Evolutionary conservation across 2,888 invertebrate species (phyloP).

Genomic region (Rhagophthalmus giganteus): DNA sequence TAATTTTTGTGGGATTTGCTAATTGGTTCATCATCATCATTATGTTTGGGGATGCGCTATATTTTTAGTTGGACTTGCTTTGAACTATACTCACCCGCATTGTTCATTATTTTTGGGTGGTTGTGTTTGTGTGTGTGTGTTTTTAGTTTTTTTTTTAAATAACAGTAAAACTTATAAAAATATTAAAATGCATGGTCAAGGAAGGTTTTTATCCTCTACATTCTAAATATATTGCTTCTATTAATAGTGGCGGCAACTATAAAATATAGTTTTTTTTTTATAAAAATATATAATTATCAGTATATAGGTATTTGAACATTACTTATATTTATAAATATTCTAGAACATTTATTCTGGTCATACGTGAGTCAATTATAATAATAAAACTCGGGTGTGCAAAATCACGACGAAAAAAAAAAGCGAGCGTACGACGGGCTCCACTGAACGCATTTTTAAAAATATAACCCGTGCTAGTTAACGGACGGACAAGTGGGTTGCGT

Average conservation of each 20-base stretch:
- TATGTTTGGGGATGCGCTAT: too few species aligned
- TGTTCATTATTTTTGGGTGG: too few species aligned
- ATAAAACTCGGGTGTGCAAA: conserved; percentile 23
- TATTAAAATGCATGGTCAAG: too few species aligned
- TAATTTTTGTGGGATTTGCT: too few species aligned
- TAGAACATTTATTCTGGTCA: conserved; percentile 17
- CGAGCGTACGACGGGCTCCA: conserved; percentile 10
- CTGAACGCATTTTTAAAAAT: conserved; percentile 13
- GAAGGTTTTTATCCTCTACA: too few species aligned
- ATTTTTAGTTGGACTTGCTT: too few species aligned
- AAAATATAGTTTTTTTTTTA: neutral
- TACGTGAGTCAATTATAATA: conserved; percentile 24
- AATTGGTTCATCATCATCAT: too few species aligned
- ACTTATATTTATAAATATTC: neutral
- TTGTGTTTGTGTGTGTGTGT: too few species aligned
- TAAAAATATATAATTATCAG: neutral
- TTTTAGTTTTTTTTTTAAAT: too few species aligned
- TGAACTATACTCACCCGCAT: too few species aligned
- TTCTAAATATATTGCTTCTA: too few species aligned
- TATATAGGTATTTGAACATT: neutral
- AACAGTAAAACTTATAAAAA: too few species aligned
- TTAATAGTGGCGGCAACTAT: neutral
- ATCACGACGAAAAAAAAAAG: conserved; percentile 14
- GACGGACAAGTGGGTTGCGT: conserved; percentile 30
- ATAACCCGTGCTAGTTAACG: conserved; percentile 29